These are phyloP conservation scores for Drosophila nikananu DNA, from an alignment of 1,140 invertebrate genomes.

Conservation along the genomic window DNA sequence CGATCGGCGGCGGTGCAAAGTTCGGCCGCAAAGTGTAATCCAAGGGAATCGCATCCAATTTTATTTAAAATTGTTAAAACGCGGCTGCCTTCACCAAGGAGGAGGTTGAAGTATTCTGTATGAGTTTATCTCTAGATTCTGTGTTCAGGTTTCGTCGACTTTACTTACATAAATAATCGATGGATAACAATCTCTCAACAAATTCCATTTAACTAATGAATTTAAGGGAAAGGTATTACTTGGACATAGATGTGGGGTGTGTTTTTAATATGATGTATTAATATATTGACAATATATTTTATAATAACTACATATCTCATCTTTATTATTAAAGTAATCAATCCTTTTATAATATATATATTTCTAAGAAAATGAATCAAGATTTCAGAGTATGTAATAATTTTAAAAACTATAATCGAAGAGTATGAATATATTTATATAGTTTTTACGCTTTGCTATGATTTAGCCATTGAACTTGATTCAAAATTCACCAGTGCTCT, in stretches of 20 bases:
- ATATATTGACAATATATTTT: not conserved
- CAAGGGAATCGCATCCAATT: slow-evolving; percentile 75
- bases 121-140: not conserved
- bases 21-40: slow-evolving; percentile 70
- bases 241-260: not conserved
- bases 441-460: too few species aligned
- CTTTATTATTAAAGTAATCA: too few species aligned
- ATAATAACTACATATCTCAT: not conserved
- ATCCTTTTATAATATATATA: too few species aligned
- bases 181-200: not conserved
- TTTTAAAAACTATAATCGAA: too few species aligned
- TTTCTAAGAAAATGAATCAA: too few species aligned
- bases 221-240: not conserved
- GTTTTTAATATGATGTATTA: not conserved
- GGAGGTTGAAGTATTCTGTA: not conserved
- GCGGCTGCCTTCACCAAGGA: slow-evolving; percentile 7
- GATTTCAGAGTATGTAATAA: too few species aligned
- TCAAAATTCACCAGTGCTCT: not conserved
- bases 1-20: slow-evolving; percentile 41
- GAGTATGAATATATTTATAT: too few species aligned
- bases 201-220: slow-evolving; percentile 7
- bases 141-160: not conserved
- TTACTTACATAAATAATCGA: not conserved
- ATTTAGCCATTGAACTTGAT: not conserved
- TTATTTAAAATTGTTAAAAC: slow-evolving; percentile 78